Percentiles rank a stretch among this genome's conserved stretches.
Evolutionary conservation across 1,140 invertebrate genomes (phyloP).

Genomic region (Lineus longissimus): DNA sequence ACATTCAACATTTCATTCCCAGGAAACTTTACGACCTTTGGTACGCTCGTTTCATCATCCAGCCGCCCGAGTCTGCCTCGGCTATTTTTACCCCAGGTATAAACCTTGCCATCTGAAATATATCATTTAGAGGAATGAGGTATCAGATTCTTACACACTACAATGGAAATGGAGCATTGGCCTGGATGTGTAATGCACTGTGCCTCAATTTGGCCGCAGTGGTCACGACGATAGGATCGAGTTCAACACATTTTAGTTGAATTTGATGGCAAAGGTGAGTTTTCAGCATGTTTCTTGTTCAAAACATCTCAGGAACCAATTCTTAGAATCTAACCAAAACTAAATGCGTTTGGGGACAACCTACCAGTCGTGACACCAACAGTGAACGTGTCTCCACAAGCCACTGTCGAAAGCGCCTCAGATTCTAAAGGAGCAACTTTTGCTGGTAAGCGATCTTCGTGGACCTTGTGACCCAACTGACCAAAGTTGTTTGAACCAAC

Average conservation of each 20-base stretch:
- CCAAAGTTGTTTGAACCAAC: constrained; percentile 54
- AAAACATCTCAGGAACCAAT: not conserved
- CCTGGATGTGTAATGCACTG: no score
- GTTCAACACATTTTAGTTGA: constrained; percentile 3
- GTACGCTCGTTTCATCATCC: constrained; percentile 31
- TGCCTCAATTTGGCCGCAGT: no score
- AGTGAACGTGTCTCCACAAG: constrained; percentile 68
- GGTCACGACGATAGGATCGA: no score
- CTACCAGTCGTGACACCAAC: constrained; percentile 60
- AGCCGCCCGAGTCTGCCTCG: constrained; percentile 42
- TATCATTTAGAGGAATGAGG: no score
- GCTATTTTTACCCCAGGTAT: constrained; percentile 47
- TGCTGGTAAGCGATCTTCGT: constrained; percentile 28
- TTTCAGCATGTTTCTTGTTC: no score
- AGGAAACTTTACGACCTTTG: constrained; percentile 33
- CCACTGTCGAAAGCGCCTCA: constrained; percentile 34
- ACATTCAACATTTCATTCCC: constrained; percentile 37
- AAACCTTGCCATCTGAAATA: constrained; percentile 41
- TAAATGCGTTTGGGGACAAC: not conserved
- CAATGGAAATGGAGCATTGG: no score
- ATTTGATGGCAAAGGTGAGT: no score
- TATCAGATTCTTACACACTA: no score
- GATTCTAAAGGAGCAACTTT: constrained; percentile 28
- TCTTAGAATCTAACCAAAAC: not conserved
- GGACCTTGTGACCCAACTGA: constrained; percentile 47